phyloP scores from a whole-genome alignment of 2,113 vertebrate species.

The Prietella phreatophila region DNA sequence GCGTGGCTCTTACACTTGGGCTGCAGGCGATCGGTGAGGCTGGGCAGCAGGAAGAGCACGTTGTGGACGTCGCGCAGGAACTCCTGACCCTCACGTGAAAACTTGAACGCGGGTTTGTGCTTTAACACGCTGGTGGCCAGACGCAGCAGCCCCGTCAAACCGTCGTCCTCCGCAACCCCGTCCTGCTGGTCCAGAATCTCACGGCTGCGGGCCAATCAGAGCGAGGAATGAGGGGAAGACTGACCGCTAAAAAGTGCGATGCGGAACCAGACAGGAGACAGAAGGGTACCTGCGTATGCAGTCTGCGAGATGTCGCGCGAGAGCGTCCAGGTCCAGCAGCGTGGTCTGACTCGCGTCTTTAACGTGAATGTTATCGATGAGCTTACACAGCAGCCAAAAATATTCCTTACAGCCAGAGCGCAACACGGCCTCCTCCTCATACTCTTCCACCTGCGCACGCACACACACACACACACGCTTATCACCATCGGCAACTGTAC shows the following conservation, averaged over 20 bases:
- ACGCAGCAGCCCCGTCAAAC: constrained; percentile 89
- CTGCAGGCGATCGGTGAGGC: constrained; percentile 91
- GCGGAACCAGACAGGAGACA: too few relatives aligned
- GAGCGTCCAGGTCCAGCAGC: constrained; percentile 92
- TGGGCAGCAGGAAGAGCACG: constrained; percentile 94
- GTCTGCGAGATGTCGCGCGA: constrained; percentile 94
- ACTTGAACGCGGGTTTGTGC: constrained; percentile 98
- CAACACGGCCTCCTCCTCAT: constrained; percentile 90
- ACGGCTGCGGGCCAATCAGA: not conserved
- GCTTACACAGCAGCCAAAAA: constrained; percentile 98
- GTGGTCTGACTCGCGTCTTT: constrained; percentile 99
- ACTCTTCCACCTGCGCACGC: constrained; percentile 85
- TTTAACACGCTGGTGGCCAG: constrained; percentile 95
- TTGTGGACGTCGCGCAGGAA: constrained; percentile 96
- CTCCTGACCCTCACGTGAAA: constrained; percentile 97
- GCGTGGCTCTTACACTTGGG: constrained; percentile 98
- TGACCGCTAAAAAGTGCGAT: not conserved
- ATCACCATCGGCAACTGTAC: not conserved
- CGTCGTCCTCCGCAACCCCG: constrained; percentile 92
- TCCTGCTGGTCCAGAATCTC: constrained; percentile 97
- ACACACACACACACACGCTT: not conserved
- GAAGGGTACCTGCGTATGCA: constrained; percentile 90
- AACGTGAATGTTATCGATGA: constrained; percentile 98
- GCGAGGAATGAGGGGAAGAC: not conserved
- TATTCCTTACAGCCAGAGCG: constrained; percentile 96